A percentile compares a stretch with the other conserved stretches of the same genome.
Conservation (phyloP, 2,888 invertebrate species). For the Mythimna vitellina region DNA sequence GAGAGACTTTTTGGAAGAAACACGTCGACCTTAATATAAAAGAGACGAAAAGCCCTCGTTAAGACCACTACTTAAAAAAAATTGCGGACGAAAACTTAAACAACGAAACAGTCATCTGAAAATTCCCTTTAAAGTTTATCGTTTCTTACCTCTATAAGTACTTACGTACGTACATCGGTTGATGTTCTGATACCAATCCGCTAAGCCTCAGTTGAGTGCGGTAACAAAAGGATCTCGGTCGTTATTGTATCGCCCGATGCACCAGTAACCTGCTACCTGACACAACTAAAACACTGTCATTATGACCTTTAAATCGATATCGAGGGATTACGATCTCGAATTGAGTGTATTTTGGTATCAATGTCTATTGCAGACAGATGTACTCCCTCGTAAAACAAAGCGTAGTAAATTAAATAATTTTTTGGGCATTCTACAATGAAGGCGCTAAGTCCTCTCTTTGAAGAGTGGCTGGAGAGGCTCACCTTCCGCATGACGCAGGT, state of each 20-base stretch:
- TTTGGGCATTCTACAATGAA: too few species aligned
- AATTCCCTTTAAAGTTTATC: conserved; percentile 1
- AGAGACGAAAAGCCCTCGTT: background rate
- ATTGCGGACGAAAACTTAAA: background rate
- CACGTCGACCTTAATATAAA: background rate
- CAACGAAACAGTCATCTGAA: background rate
- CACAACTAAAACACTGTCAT: conserved; percentile 6
- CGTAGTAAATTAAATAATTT: background rate
- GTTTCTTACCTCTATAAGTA: background rate
- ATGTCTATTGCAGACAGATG: conserved; percentile 14
- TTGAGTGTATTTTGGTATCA: conserved; percentile 7
- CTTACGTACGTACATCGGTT: background rate
- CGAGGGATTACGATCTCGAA: conserved; percentile 5
- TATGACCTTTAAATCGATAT: conserved; percentile 28
- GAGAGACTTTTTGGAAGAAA: background rate
- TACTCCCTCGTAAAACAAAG: conserved; percentile 23
- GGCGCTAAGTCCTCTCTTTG: too few species aligned
- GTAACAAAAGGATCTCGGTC: conserved; percentile 39
- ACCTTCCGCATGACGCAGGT: too few species aligned
- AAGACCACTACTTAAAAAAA: background rate
- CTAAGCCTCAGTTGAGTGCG: conserved; percentile 34
- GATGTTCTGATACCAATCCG: conserved; percentile 17
- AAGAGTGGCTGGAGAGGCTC: too few species aligned
- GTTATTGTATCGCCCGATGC: conserved; percentile 37
- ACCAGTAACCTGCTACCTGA: conserved; percentile 33